A percentile compares a stretch with the other conserved stretches of the same genome.
Evolutionary conservation across 2,797 vertebrate genomes (phyloP).

Genomic region (Halcyon leucocephala): DNA sequence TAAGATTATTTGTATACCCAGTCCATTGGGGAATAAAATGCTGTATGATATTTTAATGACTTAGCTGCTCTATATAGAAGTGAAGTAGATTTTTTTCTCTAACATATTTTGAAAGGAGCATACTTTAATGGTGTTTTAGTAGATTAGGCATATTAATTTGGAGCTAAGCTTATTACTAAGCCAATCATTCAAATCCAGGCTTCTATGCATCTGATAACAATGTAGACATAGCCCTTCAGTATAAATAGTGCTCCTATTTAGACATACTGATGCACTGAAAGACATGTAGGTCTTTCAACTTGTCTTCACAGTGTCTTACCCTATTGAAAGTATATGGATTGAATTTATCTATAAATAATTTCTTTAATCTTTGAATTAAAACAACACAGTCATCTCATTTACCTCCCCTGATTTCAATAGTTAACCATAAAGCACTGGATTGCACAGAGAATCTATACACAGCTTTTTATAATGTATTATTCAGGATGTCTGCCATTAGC

Average conservation of each 20-base stretch:
- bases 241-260: neutral
- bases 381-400: neutral
- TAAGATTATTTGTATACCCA: neutral
- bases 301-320: neutral
- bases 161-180: slow-evolving; percentile 15
- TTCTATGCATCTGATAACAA: neutral
- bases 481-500: slow-evolving; percentile 27
- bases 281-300: neutral
- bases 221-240: neutral
- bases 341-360: neutral
- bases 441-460: neutral
- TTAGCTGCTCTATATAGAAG: neutral
- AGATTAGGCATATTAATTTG: slow-evolving; percentile 19
- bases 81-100: neutral
- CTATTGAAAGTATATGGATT: neutral
- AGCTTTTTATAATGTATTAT: slow-evolving; percentile 39
- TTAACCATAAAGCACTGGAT: neutral
- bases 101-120: neutral
- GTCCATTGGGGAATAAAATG: neutral
- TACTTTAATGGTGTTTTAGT: neutral
- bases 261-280: neutral
- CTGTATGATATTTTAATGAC: neutral
- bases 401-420: neutral
- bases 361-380: slow-evolving; percentile 22
- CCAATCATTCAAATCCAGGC: slow-evolving; percentile 5